Conservation (phyloP, 2,888 invertebrate genomes). For the Andrena bicolor region DNA sequence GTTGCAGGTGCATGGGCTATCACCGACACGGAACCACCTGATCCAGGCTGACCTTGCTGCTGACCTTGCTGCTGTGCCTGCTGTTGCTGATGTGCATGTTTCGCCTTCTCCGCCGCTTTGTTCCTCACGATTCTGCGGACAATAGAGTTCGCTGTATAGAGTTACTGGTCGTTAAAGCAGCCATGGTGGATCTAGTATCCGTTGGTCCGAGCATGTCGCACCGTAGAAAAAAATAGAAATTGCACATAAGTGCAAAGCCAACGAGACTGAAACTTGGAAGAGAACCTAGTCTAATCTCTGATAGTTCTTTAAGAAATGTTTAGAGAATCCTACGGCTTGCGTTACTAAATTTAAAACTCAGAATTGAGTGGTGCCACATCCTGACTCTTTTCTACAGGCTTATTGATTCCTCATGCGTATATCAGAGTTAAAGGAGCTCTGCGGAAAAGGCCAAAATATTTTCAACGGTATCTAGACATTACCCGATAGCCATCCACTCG, state of each 20-base stretch:
- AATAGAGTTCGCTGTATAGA: constrained; percentile 51
- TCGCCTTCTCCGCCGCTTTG: constrained; percentile 98
- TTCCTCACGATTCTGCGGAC: constrained; percentile 95
- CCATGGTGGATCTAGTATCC: neutral
- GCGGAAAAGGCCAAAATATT: neutral
- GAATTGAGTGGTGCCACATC: too few species aligned
- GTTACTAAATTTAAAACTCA: too few species aligned
- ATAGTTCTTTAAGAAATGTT: too few species aligned
- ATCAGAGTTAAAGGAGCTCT: too few species aligned
- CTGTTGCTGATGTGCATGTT: constrained; percentile 94
- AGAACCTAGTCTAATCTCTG: too few species aligned
- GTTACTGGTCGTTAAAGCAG: constrained; percentile 32
- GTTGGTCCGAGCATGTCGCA: neutral
- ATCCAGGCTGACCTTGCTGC: constrained; percentile 83
- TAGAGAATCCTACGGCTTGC: too few species aligned
- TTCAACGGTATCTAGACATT: constrained; percentile 36
- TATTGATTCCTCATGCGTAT: too few species aligned
- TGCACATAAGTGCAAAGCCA: too few species aligned
- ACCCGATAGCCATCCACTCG: constrained; percentile 39
- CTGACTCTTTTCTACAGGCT: too few species aligned
- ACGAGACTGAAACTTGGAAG: too few species aligned
- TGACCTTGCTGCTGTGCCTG: constrained; percentile 88
- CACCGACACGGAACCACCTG: constrained; percentile 88
- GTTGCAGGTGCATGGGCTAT: constrained; percentile 89
- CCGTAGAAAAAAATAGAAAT: too few species aligned